Evolutionary conservation across 30 jellyfish, hydroid and myxozoan species (phyloP).

Genomic region (Turritopsis dohrnii): DNA sequence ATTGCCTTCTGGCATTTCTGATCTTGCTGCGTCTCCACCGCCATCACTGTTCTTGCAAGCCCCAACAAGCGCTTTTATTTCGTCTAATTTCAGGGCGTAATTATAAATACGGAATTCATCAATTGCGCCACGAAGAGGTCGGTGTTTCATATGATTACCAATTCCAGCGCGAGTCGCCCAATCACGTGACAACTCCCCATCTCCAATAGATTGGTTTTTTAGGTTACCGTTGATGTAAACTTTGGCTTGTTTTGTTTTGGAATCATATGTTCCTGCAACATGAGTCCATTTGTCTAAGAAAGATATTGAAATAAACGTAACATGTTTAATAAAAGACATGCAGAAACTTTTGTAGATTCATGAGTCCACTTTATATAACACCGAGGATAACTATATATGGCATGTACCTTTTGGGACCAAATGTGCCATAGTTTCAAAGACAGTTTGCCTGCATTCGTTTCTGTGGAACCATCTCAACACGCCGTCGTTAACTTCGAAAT

Average conservation of each 20-base stretch:
- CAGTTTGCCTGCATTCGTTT: constrained; percentile 65
- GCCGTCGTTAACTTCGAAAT: constrained; percentile 86
- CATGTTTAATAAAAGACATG: no score
- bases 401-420: constrained; percentile 53
- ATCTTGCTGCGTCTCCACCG: constrained; percentile 15
- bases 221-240: constrained; percentile 85
- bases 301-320: no score
- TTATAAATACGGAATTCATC: constrained; percentile 92
- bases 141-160: constrained; percentile 58
- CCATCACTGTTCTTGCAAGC: constrained; percentile 29
- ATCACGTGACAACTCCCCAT: constrained; percentile 90
- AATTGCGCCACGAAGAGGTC: constrained; percentile 80
- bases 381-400: no score
- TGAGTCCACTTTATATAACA: no score
- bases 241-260: constrained; percentile 75
- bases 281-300: constrained; percentile 72
- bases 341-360: no score
- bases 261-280: constrained; percentile 94
- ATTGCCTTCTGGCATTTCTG: constrained; percentile 22
- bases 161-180: constrained; percentile 88
- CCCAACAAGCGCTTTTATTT: constrained; percentile 81
- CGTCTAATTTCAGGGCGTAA: constrained; percentile 80
- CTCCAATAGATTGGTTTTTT: constrained; percentile 75
- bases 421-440: constrained; percentile 87
- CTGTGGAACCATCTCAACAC: constrained; percentile 89